Evolutionary conservation across 2,113 vertebrate genomes (phyloP), one percentile per base, ranked within the genome.

Genomic region (Columbina picui): DNA sequence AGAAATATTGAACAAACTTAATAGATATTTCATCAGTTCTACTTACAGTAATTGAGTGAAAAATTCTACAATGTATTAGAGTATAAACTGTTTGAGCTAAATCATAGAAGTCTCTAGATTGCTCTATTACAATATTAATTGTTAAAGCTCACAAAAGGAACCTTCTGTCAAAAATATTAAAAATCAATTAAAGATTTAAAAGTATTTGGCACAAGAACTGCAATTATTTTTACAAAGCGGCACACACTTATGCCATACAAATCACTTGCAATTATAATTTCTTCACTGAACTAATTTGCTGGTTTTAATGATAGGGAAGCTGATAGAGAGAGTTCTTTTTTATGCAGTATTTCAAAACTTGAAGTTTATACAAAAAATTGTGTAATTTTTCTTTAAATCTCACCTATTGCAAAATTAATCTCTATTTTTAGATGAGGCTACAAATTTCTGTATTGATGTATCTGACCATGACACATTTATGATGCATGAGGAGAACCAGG

Each of bases 41-140:
- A 47, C 78, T 56, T 79, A 64, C 0, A 60, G 49, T 65, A 95
- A 88, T 10, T 74, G 29, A 84, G 30, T 52, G 32, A 52, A 80
- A 64, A 90, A 86, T 71, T 67, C 45, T 76, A 41, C 68, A 92
- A 23, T 36, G 34, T 50, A 55, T 85, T 49, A 78, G 8, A 75
- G 36, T 59, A 81, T 67, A 84, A 94, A 92, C 26, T 87, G 41
- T 68, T 90, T 49, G 30, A 95, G 55, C 29, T 89, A 79, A 60
- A 89, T 73, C 69, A 76, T 2, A 2, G 53, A 93, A 95, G 64
- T 65, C 30, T 49, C 45, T 60, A 76, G 65, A 69, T 49, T 90
- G 69, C 43, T 94, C 61, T 82, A 70, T 80, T 97, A 91, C n/a
- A 87, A 38, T 43, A 83, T 84, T 97, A 96, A 96, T 91, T 93